A percentile compares a stretch with the other conserved stretches of the same genome.
These are phyloP conservation scores for Eretmochelys imbricata DNA, from an alignment of 2,113 vertebrate genomes.

Conservation along the genomic window DNA sequence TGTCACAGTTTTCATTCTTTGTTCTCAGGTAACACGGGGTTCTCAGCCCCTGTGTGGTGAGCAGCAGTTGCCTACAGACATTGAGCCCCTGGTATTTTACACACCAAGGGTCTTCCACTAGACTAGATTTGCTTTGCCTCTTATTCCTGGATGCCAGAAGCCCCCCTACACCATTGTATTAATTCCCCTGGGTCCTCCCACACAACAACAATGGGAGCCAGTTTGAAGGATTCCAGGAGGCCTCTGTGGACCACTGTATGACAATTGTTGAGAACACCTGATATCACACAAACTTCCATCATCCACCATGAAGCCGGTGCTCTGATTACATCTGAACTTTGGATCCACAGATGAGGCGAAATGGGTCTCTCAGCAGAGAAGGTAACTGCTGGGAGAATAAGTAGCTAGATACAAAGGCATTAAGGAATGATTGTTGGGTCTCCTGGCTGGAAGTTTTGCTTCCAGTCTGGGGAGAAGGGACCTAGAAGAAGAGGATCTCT, in stretches of 20 bases:
- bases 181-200: background rate
- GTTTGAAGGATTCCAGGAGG: background rate
- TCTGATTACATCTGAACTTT: background rate
- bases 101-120: background rate
- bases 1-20: background rate
- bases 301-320: background rate
- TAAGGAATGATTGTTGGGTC: background rate
- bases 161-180: background rate
- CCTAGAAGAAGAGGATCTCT: background rate
- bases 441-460: background rate
- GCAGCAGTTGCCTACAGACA: background rate
- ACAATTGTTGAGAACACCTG: background rate
- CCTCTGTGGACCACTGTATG: rapidly evolving
- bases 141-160: background rate
- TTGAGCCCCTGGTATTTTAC: background rate
- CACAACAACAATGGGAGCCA: background rate
- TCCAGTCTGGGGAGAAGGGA: background rate
- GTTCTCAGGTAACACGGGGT: background rate
- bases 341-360: background rate
- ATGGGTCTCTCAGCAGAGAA: rapidly evolving
- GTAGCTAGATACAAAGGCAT: rapidly evolving
- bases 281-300: background rate
- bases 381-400: background rate
- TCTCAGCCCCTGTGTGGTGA: background rate
- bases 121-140: background rate